Evolutionary conservation across 2,113 vertebrate genomes (phyloP).

Genomic region (Nesoenas mayeri): DNA sequence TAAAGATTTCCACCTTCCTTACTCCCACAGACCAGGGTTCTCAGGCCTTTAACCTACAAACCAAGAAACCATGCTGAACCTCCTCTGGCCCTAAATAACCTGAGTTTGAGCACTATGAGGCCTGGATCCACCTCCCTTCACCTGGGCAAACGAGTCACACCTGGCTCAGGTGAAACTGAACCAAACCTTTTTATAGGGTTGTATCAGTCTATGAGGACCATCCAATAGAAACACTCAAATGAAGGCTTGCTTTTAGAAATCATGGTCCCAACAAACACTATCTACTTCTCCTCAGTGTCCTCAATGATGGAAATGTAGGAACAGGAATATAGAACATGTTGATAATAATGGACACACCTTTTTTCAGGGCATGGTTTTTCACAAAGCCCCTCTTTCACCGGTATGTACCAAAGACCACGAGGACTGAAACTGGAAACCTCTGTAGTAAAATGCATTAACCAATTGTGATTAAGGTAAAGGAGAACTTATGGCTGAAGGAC

Average conservation of each 20-base stretch:
- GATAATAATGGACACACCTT: background rate
- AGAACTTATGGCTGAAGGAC: background rate
- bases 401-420: background rate
- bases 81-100: background rate
- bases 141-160: background rate
- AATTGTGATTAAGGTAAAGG: background rate
- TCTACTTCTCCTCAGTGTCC: background rate
- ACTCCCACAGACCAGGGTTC: background rate
- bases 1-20: background rate
- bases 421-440: background rate
- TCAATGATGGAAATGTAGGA: background rate
- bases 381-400: background rate
- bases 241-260: background rate
- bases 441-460: background rate
- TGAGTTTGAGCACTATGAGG: background rate
- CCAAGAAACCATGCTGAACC: accelerated
- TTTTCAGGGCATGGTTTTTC: background rate
- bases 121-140: background rate
- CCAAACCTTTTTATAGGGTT: background rate
- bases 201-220: background rate
- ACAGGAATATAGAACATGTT: background rate
- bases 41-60: background rate
- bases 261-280: accelerated
- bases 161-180: background rate
- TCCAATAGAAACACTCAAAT: background rate